Evolutionary conservation across 2,797 vertebrate species (phyloP), one percentile per base, ranked within the genome.

Genomic region (Eupleurogrammus muticus): DNA sequence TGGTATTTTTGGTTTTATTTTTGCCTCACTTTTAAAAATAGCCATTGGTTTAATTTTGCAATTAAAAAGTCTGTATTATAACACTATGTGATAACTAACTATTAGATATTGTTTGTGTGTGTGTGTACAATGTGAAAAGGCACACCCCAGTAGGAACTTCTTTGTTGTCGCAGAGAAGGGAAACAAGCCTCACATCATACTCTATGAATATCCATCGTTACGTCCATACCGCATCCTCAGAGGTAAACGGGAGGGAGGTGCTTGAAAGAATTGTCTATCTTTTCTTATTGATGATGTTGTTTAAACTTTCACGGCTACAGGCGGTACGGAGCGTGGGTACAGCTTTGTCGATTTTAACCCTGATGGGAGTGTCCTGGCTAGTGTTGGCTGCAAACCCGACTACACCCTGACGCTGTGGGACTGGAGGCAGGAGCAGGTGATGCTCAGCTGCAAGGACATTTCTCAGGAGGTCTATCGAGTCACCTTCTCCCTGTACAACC

Each of bases 151-250:
- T 72, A 95, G 91, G 90, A 85, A 89, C 48, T 93, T 95, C 86
- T 95, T 99, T 80, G 93, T 88, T 40, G 92, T 96, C 61, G 97
- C 96, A 83, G 97, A 99, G 86, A 99, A 98, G 81, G 97, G 97
- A 80, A 73, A 71, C 69, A 90, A 87, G 49, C 97, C 97, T 32
- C 72, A 92, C 73, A 93, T 99, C 82, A 89, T 98, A 6, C 83
- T 99, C 73, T 99, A 98, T 28, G 93, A 96, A 56, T 97, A 94
- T 75, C 96, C 97, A 54, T 95, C 95, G 0, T 74, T 97, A 81
- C 91, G 50, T 19, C 96, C 93, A 1, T 94, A 95, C 83, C 94
- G 96, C 75, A 92, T 97, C 73, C 93, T 99, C 42, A 90, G 70
- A 95, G 97, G 98, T 98, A 88, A 69, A 36, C 14, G 0, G 0